A percentile compares a stretch with the other conserved stretches of the same genome.
Evolutionary conservation across 2,113 vertebrate genomes (phyloP).

Genomic region (Rafetus swinhoei): DNA sequence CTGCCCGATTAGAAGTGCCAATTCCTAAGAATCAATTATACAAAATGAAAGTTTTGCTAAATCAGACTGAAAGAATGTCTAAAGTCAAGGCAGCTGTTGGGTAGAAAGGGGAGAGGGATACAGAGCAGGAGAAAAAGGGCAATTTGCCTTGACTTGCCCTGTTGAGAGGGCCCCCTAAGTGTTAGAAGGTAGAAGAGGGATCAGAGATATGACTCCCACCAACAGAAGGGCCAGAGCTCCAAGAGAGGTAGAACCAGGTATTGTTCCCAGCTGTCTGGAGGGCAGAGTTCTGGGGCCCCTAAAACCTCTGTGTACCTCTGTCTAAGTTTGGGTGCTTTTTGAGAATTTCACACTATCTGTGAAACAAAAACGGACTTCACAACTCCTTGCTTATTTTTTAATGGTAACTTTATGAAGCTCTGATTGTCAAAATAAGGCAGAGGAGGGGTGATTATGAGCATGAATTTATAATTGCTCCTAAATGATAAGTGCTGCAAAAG

Average conservation of each 20-base stretch:
- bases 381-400: not conserved
- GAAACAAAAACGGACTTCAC: not conserved
- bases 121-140: not conserved
- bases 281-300: not conserved
- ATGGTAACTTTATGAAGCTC: not conserved
- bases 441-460: not conserved
- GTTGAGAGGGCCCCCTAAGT: not conserved
- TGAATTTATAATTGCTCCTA: not conserved
- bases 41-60: constrained; percentile 8
- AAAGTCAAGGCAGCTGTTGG: not conserved
- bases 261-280: not conserved
- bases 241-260: not conserved
- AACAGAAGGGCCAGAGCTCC: not conserved
- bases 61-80: not conserved
- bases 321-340: not conserved
- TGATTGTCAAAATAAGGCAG: not conserved
- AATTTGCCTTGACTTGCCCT: not conserved
- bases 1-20: constrained; percentile 12
- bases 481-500: not conserved
- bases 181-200: not conserved
- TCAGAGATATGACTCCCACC: not conserved
- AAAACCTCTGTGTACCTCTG: not conserved
- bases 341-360: not conserved
- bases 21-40: constrained; percentile 40
- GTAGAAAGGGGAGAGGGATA: not conserved